phyloP scores from a whole-genome alignment of 2,113 vertebrate genomes.

The Sapayoa aenigma region DNA sequence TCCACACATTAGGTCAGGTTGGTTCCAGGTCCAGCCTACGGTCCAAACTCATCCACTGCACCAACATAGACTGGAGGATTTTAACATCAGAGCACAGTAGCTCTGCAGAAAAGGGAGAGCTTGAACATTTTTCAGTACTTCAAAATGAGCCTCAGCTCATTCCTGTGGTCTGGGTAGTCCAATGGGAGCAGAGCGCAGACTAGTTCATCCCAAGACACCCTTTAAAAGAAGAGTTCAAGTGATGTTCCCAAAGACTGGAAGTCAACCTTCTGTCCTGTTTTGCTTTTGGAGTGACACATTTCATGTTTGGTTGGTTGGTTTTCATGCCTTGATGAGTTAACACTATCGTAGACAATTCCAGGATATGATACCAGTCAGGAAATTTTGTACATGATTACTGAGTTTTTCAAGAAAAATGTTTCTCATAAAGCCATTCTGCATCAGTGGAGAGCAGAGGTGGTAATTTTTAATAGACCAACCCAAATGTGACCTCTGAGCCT shows the following conservation, averaged over 20 bases:
- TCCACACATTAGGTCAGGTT: neutral
- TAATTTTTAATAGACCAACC: neutral
- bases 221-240: neutral
- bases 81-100: neutral
- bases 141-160: neutral
- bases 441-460: neutral
- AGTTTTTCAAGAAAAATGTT: neutral
- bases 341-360: neutral
- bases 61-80: neutral
- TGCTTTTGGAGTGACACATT: neutral
- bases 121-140: neutral
- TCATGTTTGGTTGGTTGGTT: neutral
- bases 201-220: neutral
- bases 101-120: neutral
- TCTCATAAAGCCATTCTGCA: neutral
- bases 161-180: neutral
- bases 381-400: rapidly evolving
- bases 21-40: neutral
- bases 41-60: neutral
- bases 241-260: neutral
- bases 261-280: neutral
- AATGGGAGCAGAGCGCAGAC: neutral
- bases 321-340: neutral
- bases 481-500: neutral
- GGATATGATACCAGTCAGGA: rapidly evolving